Evolutionary conservation across 2,888 invertebrate genomes (phyloP).

Genomic region (Toxonevra muliebris): DNA sequence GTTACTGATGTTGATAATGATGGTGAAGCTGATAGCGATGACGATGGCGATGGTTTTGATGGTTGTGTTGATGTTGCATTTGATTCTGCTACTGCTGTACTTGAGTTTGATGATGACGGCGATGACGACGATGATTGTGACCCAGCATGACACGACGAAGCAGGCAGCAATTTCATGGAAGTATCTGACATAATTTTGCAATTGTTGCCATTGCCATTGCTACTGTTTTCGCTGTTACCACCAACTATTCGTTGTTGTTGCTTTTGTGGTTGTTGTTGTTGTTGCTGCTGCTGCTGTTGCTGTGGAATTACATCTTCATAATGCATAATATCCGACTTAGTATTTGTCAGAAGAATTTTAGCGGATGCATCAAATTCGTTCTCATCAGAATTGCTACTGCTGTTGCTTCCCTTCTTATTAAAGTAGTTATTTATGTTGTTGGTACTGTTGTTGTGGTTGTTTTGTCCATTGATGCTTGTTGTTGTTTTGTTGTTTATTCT

Average conservation of each 20-base stretch:
- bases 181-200: slow-evolving; percentile 27
- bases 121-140: neutral
- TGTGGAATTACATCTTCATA: slow-evolving; percentile 49
- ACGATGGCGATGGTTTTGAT: slow-evolving; percentile 46
- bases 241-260: slow-evolving; percentile 38
- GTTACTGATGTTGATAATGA: slow-evolving; percentile 19
- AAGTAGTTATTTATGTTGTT: slow-evolving; percentile 26
- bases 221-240: slow-evolving; percentile 23
- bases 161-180: slow-evolving; percentile 22
- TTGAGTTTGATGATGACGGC: slow-evolving; percentile 25
- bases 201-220: slow-evolving; percentile 36
- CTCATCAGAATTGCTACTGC: slow-evolving; percentile 48
- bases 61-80: slow-evolving; percentile 38
- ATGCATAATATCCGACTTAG: slow-evolving; percentile 52
- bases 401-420: slow-evolving; percentile 21
- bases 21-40: slow-evolving; percentile 36
- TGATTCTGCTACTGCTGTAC: slow-evolving; percentile 30
- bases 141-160: slow-evolving; percentile 8
- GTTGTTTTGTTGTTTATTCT: slow-evolving; percentile 15
- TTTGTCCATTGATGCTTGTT: slow-evolving; percentile 7
- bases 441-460: slow-evolving; percentile 12
- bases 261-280: slow-evolving; percentile 45
- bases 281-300: slow-evolving; percentile 48
- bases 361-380: slow-evolving; percentile 53
- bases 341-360: slow-evolving; percentile 39